These are phyloP conservation scores for Zhengitettix transpicula DNA, from an alignment of 2,888 invertebrate genomes.

Conservation along the genomic window DNA sequence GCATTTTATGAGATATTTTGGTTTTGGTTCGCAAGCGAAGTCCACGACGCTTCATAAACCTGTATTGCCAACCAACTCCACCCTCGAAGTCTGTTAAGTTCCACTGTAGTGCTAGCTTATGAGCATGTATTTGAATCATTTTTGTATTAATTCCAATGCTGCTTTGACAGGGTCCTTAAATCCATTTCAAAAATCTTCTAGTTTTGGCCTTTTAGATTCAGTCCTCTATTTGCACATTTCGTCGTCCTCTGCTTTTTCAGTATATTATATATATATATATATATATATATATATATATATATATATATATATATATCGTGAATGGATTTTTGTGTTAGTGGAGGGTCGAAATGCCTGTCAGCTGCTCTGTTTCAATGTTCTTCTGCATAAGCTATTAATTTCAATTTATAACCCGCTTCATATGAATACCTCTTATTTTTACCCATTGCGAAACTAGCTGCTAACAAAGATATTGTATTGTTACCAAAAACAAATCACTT, in stretches of 20 bases:
- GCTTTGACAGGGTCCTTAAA: background rate
- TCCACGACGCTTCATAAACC: background rate
- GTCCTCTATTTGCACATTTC: background rate
- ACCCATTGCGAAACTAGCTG: background rate
- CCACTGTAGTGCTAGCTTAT: background rate
- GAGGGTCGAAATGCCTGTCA: background rate
- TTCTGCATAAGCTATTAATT: background rate
- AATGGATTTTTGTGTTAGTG: background rate
- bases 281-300: too few species aligned
- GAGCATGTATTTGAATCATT: too few species aligned
- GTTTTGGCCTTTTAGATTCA: background rate
- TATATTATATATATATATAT: background rate
- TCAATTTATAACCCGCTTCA: background rate
- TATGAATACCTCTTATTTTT: background rate
- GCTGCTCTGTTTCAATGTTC: constrained; percentile 1
- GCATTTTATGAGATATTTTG: background rate
- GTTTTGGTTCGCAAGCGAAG: background rate
- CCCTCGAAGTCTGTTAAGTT: background rate
- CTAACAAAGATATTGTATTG: background rate
- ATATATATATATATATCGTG: too few species aligned
- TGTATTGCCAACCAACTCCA: background rate
- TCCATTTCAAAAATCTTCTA: background rate
- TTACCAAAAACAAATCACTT: background rate
- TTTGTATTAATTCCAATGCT: too few species aligned
- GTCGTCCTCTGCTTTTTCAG: background rate